Conservation (phyloP, 1,140 invertebrate species). For the Calosoma granatense region DNA sequence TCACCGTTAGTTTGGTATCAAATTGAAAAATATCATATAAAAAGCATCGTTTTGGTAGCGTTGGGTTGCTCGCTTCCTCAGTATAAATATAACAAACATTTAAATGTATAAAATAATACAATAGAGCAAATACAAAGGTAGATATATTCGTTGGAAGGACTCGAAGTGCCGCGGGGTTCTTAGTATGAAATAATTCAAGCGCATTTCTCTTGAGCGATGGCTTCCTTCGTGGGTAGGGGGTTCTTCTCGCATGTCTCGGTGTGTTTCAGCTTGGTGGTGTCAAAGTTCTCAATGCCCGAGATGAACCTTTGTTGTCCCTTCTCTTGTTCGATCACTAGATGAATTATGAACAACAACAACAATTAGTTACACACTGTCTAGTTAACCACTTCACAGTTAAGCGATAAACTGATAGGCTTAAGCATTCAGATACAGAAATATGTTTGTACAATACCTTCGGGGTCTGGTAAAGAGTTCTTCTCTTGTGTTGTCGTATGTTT, state of each 20-base stretch:
- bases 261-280: slow-evolving; percentile 74
- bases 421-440: not conserved
- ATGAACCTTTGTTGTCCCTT: slow-evolving; percentile 78
- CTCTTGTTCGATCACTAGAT: slow-evolving; percentile 74
- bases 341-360: slow-evolving; percentile 22
- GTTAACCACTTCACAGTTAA: not conserved
- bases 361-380: not conserved
- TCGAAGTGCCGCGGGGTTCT: not conserved
- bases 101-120: slow-evolving; percentile 5
- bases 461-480: slow-evolving; percentile 64
- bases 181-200: not conserved
- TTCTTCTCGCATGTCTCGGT: slow-evolving; percentile 86
- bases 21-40: slow-evolving; percentile 7
- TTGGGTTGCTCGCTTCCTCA: not conserved
- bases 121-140: slow-evolving; percentile 5
- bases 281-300: slow-evolving; percentile 81
- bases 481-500: slow-evolving; percentile 65
- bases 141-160: slow-evolving; percentile 4
- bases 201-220: slow-evolving; percentile 57
- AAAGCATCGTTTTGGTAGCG: not conserved
- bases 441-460: slow-evolving; percentile 46
- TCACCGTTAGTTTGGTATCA: not conserved
- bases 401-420: not conserved
- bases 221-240: slow-evolving; percentile 68
- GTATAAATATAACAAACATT: slow-evolving; percentile 1